Evolutionary conservation across 2,888 invertebrate genomes (phyloP), one percentile per base, ranked within the genome.

Genomic region (Heliconius ismenius): DNA sequence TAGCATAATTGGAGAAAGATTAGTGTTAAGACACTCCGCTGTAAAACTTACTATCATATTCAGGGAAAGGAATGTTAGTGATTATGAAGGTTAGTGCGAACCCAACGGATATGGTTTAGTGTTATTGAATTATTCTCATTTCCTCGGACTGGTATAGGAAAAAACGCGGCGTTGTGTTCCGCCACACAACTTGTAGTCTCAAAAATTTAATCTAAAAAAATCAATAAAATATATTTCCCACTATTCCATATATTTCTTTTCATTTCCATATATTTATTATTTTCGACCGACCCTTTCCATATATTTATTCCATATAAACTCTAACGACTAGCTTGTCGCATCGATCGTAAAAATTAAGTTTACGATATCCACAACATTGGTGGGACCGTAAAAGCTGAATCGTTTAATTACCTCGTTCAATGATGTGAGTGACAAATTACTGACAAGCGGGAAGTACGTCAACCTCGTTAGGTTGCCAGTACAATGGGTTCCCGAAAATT

Each of bases 391-490:
- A 79, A 79, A 79, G 69, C 73, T 64, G 79, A 79, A 79, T 79
- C 75, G 79, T 79, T 82, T 81, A 81, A 82, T 82, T 82, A 82
- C 81, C 78, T 36, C 77, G 65, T 73, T 74, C 79, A 80, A 78
- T 79, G 78, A 80, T 79, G 81, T 77, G 73, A 28, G 74, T 79
- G 77, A 81, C 78, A 79, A 79, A 82, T 82, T 81, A 79, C 81
- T 73, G 80, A 81, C 81, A 69, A 77, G 74, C 58, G 68, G 72
- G 43, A 58, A 70, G 76, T 74, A 67, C 77, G 62, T 64, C 64
- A 58, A 63, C 80, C 73, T 67, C 64, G 63, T 65, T 65, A 54
- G 43, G 54, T 72, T 60, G 73, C 24, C 65, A 32, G 65, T 43
- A 60, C 76, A 39, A 28, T 65, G 43, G 26, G 21, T 69, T 54